A percentile compares a stretch with the other conserved stretches of the same genome.
These are phyloP conservation scores for Dexiosoma caninum DNA, from an alignment of 2,888 invertebrate genomes.

Conservation along the genomic window DNA sequence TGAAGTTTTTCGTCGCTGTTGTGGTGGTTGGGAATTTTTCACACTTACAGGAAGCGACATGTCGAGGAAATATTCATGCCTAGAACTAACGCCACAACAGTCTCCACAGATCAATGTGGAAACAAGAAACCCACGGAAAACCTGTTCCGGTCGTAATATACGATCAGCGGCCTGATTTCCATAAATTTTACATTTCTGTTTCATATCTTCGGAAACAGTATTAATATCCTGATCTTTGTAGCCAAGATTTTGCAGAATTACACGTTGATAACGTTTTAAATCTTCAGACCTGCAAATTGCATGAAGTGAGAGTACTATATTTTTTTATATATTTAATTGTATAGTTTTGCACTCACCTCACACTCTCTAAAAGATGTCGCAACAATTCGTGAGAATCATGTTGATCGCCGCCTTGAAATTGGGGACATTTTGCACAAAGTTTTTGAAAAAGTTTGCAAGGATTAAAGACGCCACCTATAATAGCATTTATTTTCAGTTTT, in stretches of 20 bases:
- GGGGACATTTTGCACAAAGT: slow-evolving; percentile 84
- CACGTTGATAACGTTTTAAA: slow-evolving; percentile 87
- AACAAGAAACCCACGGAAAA: slow-evolving; percentile 95
- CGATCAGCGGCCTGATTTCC: slow-evolving; percentile 88
- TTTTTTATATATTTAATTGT: neutral
- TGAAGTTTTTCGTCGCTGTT: slow-evolving; percentile 78
- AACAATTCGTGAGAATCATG: slow-evolving; percentile 98
- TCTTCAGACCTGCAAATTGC: slow-evolving; percentile 80
- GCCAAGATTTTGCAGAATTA: slow-evolving; percentile 88
- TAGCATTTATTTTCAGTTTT: no score
- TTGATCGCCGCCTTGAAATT: slow-evolving; percentile 95
- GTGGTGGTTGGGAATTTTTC: slow-evolving; percentile 85
- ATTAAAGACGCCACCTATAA: slow-evolving; percentile 81
- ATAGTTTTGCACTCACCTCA: slow-evolving; percentile 78
- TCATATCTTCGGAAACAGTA: slow-evolving; percentile 86
- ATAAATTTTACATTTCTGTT: slow-evolving; percentile 88
- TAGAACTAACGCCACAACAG: slow-evolving; percentile 90
- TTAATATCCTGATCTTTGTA: slow-evolving; percentile 86
- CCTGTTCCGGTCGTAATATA: slow-evolving; percentile 89
- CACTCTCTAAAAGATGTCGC: slow-evolving; percentile 91
- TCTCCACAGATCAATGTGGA: slow-evolving; percentile 93
- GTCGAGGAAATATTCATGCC: slow-evolving; percentile 95
- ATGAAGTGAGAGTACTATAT: neutral
- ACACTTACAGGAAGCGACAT: slow-evolving; percentile 92
- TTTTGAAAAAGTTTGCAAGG: slow-evolving; percentile 83